Evolutionary conservation across 2,797 vertebrate genomes (phyloP).

Genomic region (Sebastes nivosus): DNA sequence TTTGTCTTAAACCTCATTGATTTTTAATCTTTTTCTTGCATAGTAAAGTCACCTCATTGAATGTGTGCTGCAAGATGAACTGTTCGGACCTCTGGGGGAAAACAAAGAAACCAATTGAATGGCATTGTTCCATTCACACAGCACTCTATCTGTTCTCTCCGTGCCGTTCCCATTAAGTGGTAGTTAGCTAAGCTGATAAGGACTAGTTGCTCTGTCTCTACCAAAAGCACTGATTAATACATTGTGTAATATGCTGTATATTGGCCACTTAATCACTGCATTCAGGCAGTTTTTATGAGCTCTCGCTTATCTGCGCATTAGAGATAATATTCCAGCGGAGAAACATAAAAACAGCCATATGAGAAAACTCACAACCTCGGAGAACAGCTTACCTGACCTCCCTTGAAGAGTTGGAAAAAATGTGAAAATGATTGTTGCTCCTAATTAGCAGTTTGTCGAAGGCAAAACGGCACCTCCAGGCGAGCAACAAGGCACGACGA

Average conservation of each 20-base stretch:
- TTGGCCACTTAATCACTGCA: conserved; percentile 57
- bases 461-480: conserved; percentile 53
- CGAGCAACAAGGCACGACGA: conserved; percentile 44
- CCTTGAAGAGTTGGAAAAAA: conserved; percentile 28
- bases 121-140: conserved; percentile 63
- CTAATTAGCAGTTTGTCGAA: conserved; percentile 68
- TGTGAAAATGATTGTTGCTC: conserved; percentile 53
- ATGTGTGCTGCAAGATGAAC: conserved; percentile 61
- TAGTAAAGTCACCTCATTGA: conserved; percentile 70
- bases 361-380: conserved; percentile 5
- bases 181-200: conserved; percentile 72
- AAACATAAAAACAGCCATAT: conserved; percentile 24
- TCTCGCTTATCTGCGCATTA: conserved; percentile 37
- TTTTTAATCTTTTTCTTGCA: conserved; percentile 73
- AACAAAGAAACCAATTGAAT: conserved; percentile 72
- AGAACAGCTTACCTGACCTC: conserved; percentile 42
- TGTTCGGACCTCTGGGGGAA: conserved; percentile 63
- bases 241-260: conserved; percentile 52
- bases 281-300: conserved; percentile 46
- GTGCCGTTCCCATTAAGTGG: conserved; percentile 62
- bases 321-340: conserved; percentile 48
- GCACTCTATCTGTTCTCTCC: conserved; percentile 47
- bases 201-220: conserved; percentile 46
- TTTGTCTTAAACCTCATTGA: conserved; percentile 72
- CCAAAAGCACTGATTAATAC: conserved; percentile 66